phyloP scores from a whole-genome alignment of 2,888 invertebrate species.

The Cremastobaeus sp. region DNA sequence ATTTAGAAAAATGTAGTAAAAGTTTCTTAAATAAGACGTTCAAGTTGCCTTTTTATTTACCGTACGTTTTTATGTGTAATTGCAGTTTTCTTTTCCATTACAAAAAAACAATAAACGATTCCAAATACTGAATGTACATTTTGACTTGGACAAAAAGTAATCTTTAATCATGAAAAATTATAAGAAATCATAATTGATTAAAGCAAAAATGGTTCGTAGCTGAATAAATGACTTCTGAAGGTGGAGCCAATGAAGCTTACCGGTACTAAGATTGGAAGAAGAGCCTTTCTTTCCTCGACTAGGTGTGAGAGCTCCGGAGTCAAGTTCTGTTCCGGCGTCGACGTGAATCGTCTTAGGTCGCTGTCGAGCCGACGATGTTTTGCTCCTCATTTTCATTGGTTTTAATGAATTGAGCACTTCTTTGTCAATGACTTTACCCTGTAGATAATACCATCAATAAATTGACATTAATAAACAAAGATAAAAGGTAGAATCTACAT shows the following conservation, averaged over 20 bases:
- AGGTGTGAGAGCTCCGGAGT: constrained; percentile 86
- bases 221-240: too few species aligned
- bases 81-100: too few species aligned
- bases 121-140: too few species aligned
- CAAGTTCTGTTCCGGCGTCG: constrained; percentile 88
- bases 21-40: neutral
- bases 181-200: neutral
- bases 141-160: too few species aligned
- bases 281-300: constrained; percentile 89
- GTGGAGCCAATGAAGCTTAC: too few species aligned
- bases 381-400: constrained; percentile 83
- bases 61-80: too few species aligned
- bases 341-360: constrained; percentile 95
- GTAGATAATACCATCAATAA: neutral
- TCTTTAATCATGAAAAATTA: too few species aligned
- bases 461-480: too few species aligned
- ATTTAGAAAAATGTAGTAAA: constrained; percentile 41
- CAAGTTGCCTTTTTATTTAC: too few species aligned
- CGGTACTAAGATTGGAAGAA: constrained; percentile 87
- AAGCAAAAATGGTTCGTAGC: neutral
- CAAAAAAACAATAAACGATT: too few species aligned
- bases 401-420: constrained; percentile 82
- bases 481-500: too few species aligned
- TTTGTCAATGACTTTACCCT: constrained; percentile 91
- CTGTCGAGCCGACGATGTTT: constrained; percentile 82